Evolutionary conservation across 2,888 invertebrate genomes (phyloP), one percentile per base, ranked within the genome.

Genomic region (Euzophera pinguis): DNA sequence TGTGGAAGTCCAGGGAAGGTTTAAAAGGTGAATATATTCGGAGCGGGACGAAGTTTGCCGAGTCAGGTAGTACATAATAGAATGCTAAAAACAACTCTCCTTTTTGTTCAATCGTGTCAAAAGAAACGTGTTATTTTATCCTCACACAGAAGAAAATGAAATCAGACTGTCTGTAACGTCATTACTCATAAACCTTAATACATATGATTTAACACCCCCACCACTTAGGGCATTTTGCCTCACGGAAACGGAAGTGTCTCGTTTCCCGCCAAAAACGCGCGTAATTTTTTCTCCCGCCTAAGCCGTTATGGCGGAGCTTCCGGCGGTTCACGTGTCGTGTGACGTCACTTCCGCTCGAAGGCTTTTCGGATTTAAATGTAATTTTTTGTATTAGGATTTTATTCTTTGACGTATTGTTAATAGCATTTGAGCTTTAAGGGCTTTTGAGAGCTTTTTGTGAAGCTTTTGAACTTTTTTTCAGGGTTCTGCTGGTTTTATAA

Each of bases 261-360:
- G 80, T 84, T 84, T 85, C 82, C 83, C 76, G 69, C 74, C 78
- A 75, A 85, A 86, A 84, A 80, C 73, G 79, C 78, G 77, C 64
- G 78, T 84, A 81, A 83, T 84, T 85, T 84, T 78, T 82, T 75
- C 76, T 73, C 75, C 74, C 78, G 78, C 78, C 79, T 78, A 78
- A 79, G 78, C 84, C 81, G 76, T 80, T 80, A 81, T 79, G 80
- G 79, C 78, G 80, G 63, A 68, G 58, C 69, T 70, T 84, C 86
- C 86, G 79, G 76, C 78, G 79, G 78, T 75, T 72, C 61, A 58
- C 65, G 61, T 51, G 51, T 51, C 51, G 51, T 17, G 49, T 53
- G 49, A 53, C 56, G 51, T 48, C 53, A 43, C 49, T 58, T 51
- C 51, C 51, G 51, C 13, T 37, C 17, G 22, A 13, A 14, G 32